Evolutionary conservation across 2,113 vertebrate genomes (phyloP).

Genomic region (Mixornis gularis): DNA sequence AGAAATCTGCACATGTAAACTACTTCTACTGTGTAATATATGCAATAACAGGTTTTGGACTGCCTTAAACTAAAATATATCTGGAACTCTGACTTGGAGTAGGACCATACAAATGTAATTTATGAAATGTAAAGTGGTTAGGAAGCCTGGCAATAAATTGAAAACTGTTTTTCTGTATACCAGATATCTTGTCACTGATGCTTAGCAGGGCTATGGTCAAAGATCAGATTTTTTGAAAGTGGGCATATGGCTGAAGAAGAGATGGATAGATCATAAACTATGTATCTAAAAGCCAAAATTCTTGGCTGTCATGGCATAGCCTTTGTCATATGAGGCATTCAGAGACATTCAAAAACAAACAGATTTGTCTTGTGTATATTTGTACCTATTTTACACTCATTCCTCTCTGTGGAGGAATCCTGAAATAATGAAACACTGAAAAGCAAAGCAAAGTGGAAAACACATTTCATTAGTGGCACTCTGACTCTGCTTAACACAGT

Average conservation of each 20-base stretch:
- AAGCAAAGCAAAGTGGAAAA: not conserved
- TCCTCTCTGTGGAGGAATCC: not conserved
- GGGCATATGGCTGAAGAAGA: not conserved
- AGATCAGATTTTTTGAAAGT: not conserved
- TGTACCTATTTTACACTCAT: not conserved
- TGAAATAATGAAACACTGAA: not conserved
- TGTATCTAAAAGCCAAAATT: not conserved
- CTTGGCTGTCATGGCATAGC: not conserved
- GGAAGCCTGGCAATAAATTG: not conserved
- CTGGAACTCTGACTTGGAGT: not conserved
- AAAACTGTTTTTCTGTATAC: not conserved
- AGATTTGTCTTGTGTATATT: not conserved
- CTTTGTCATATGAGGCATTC: not conserved
- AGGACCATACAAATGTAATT: not conserved
- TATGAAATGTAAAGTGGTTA: not conserved
- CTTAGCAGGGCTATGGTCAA: not conserved
- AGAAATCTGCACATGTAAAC: not conserved
- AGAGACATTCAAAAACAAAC: not conserved
- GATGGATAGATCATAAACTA: not conserved
- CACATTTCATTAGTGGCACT: not conserved
- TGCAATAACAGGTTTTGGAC: not conserved
- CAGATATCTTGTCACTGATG: not conserved
- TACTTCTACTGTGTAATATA: not conserved
- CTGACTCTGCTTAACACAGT: not conserved
- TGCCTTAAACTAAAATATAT: not conserved